Base-by-base conservation (phyloP, 2,113 vertebrate genomes). In the Corvus hawaiiensis region DNA sequence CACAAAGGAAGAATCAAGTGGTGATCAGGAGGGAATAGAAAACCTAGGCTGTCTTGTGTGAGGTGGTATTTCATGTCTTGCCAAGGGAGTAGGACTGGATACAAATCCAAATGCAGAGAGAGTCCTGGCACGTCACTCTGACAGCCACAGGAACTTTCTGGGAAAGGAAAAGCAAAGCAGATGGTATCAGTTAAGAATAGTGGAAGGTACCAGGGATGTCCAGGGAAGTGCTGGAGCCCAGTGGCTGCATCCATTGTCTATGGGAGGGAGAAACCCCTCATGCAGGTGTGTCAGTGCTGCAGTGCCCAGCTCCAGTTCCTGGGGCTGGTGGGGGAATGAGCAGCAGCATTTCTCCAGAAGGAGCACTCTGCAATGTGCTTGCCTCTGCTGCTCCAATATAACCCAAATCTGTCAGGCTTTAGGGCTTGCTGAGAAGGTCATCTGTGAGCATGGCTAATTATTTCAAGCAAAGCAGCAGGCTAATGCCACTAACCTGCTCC, bases 351-450 rank as follows among this genome's bases (percentile, higher is more conserved):
- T 78, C 80, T 90, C n/a, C 61, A 80, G 46, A 19, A 90, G 59
- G 30, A 86, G 69, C 52, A 51, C 66, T 81, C 90, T 89, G 75
- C 69, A 74, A 63, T 0, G 2, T 58, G 41, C 73, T 89, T 48
- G 55, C 67, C 52, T 91, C 64, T 54, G 9, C 30, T 81, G 44
- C 86, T 92, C 61, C 41, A 28, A 1, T 75, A 74, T 52, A 94
- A 78, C 84, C 77, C 89, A 89, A 84, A 89, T 89, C 93, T 93
- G 89, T 78, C 93, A 94, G 89, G 62, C 84, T 89, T 92, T 79
- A 85, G 94, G 86, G 89, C 91, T 67, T 94, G 86, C 91, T 94
- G 89, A 69, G 94, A 86, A 93, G 94, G 94, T 96, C 86, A 92
- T 63, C 86, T 89, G 86, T 72, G 78, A 91, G 87, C 66, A 75